These are phyloP conservation scores for Aplodontia rufa DNA, from an alignment of 2,113 vertebrate genomes.

Conservation along the genomic window DNA sequence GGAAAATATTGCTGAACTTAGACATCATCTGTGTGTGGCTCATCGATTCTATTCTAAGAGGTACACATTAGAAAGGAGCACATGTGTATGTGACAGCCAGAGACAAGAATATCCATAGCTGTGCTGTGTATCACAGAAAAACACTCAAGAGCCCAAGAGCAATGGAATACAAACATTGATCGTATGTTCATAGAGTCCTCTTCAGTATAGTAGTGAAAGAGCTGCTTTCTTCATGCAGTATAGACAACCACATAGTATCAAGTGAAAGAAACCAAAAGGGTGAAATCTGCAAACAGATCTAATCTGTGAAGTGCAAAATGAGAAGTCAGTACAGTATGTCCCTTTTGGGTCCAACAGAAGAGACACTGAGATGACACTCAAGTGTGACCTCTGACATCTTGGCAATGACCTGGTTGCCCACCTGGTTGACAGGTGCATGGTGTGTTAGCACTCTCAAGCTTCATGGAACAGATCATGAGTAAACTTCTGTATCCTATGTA, in stretches of 20 bases:
- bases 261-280: not conserved
- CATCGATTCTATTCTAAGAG: not conserved
- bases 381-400: not conserved
- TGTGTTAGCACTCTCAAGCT: not conserved
- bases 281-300: not conserved
- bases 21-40: not conserved
- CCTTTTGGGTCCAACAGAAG: not conserved
- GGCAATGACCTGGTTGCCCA: not conserved
- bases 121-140: not conserved
- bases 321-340: not conserved
- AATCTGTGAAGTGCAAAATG: not conserved
- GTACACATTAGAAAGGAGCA: not conserved
- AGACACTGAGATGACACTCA: not conserved
- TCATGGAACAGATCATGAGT: not conserved
- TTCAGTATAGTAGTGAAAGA: not conserved
- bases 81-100: not conserved
- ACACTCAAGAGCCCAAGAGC: not conserved
- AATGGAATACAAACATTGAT: not conserved
- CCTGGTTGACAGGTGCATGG: not conserved
- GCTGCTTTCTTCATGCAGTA: not conserved
- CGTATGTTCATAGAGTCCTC: not conserved
- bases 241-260: not conserved
- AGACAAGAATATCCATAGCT: not conserved
- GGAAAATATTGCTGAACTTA: not conserved
- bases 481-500: not conserved